Base-by-base conservation (phyloP, 2,888 invertebrate species). In the Agrochola macilenta region DNA sequence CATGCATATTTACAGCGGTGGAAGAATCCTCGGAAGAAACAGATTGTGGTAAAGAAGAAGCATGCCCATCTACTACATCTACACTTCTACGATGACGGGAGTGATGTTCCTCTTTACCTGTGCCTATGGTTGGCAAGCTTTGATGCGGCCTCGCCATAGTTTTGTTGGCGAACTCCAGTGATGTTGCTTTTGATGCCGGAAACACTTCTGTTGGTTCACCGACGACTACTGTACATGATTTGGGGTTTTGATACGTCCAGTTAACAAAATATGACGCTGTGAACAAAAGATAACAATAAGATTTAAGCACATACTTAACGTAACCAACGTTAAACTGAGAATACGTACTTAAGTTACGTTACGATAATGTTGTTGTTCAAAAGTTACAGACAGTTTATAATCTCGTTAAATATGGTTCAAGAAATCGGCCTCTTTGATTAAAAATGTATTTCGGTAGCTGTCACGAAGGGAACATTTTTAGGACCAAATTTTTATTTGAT, bases 191-290 rank as follows among this genome's bases (percentile, higher is more conserved):
- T 78, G 98, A 97, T 79, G 98, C 97, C 86, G 97, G 96, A 83
- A 97, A 97, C 88, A 98, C 97, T 94, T 98, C 98, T 83, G 97
- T 96, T 91, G 97, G 98, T 93, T 98, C 98, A 89, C 98, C 98
- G 89, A 98, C 98, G 92, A 98, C 97, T 90, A 98, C 98, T 92
- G 98, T 98, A 97, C 98, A 98, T 81, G 98, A 98, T 94, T 98
- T 98, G 87, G 98, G 97, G 91, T 98, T 98, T 95, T 98, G 98
- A 97, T 98, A 98, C 94, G 98, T 98, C 98, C 98, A 98, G 95
- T 98, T 98, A 91, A 98, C 97, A 90, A 98, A 97, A 95, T 98
- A 98, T 90, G 98, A 98, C 86, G 98, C 98, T 98, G 97, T 88
- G 88, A 89, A 93, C 89, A 94, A 92, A 85, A 70, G 54, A 79